Evolutionary conservation across 2,113 vertebrate species (phyloP), one percentile per base, ranked within the genome.

Genomic region (Bufo gargarizans): DNA sequence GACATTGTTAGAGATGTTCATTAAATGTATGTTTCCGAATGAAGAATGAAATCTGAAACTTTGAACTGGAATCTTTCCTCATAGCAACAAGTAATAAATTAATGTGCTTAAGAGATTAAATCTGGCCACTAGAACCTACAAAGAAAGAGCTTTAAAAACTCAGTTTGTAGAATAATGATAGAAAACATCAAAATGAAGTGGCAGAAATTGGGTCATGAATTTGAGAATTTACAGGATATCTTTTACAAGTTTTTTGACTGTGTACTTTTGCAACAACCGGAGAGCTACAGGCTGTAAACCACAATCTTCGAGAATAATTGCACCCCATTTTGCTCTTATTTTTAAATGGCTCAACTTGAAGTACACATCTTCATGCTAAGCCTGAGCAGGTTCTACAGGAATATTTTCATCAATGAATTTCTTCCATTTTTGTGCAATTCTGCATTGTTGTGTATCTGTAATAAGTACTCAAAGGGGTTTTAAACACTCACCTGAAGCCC

Each of bases 31-130:
- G 47, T 76, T 76, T 78, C 77, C 2, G 50, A 55, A 22, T 4
- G 56, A 78, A 78, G 77, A 78, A 56, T 78, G 50, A 78, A 78
- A 78, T 78, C 77, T 55, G 20, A 78, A 78, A 78, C 50, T 56
- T 56, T 49, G 12, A 78, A n/a, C 50, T 78, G 10, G n/a, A 78
- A 20, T 22, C 77, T 78, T 56, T 78, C 50, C 19, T 55, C n/a
- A 12, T 56, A 33, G 50, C 77, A 56, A 78, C 77, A 78, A 78
- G 49, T n/a, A 78, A 78, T 50, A 55, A 53, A 78, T 78, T 78
- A 56, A 56, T 55, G 77, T 53, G 50, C 77, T 55, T 22, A 78
- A 55, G 77, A 78, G 77, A 78, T 78, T 78, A 78, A 55, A 78
- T 76, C 72, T 76, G 72, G 8, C 45, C 72, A 76, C 6, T 47